Evolutionary conservation across 1,140 invertebrate species (phyloP).

Genomic region (Hycleus cichorii): DNA sequence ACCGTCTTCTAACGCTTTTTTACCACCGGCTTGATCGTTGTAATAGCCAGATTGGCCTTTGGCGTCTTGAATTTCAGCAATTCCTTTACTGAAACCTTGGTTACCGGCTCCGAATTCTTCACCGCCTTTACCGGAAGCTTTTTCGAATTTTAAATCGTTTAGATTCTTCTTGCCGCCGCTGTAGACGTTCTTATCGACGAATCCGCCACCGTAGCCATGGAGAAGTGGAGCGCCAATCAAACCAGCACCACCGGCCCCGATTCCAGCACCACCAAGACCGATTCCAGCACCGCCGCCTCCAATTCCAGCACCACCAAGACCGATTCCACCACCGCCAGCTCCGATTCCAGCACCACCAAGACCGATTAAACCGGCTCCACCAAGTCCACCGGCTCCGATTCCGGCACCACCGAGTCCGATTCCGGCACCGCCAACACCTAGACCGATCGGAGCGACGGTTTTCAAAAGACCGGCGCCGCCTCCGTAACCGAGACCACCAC

Average conservation of each 20-base stretch:
- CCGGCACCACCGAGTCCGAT: slow-evolving; percentile 22
- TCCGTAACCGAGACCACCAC: slow-evolving; percentile 29
- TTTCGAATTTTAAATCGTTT: slow-evolving; percentile 46
- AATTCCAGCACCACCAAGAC: neutral
- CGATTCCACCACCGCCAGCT: slow-evolving; percentile 2
- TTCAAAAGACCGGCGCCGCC: slow-evolving; percentile 32
- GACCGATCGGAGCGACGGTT: slow-evolving; percentile 35
- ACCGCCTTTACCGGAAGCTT: slow-evolving; percentile 46
- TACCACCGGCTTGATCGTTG: slow-evolving; percentile 48
- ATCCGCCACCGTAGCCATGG: slow-evolving; percentile 10
- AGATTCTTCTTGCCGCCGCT: slow-evolving; percentile 48
- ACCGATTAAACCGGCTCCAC: neutral
- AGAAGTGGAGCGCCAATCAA: slow-evolving; percentile 32
- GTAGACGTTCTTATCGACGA: slow-evolving; percentile 46
- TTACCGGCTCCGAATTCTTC: slow-evolving; percentile 46
- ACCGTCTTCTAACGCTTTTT: slow-evolving; percentile 49
- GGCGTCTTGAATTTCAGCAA: slow-evolving; percentile 43
- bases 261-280: slow-evolving; percentile 27
- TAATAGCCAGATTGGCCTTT: slow-evolving; percentile 51
- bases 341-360: slow-evolving; percentile 2
- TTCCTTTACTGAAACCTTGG: slow-evolving; percentile 46
- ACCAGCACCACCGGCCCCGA: slow-evolving; percentile 27
- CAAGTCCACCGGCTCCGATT: slow-evolving; percentile 23
- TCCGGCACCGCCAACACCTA: slow-evolving; percentile 37
- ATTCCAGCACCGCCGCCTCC: slow-evolving; percentile 20